Conservation (phyloP, 2,113 vertebrate species). For the Chionodraco myersi region DNA sequence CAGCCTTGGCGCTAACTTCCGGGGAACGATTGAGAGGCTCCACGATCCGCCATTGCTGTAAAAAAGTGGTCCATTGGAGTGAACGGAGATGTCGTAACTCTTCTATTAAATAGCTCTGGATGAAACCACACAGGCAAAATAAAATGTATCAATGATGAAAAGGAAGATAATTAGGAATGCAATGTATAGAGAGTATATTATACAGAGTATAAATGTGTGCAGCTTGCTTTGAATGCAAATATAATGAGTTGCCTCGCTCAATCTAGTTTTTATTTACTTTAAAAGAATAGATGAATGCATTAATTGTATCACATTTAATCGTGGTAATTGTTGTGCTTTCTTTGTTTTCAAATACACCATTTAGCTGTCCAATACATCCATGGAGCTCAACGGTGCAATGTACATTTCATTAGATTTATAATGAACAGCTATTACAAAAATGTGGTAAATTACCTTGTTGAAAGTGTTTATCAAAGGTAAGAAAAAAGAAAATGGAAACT, state of each 20-base stretch:
- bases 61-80: too few species aligned
- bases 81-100: too few species aligned
- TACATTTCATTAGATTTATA: constrained; percentile 1
- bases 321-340: constrained; percentile 8
- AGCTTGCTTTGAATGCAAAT: neutral
- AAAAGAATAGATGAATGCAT: constrained; percentile 16
- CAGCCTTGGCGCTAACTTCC: too few species aligned
- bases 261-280: constrained; percentile 31
- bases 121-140: too few species aligned
- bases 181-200: neutral
- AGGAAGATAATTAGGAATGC: too few species aligned
- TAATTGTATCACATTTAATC: constrained; percentile 33
- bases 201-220: neutral
- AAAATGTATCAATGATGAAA: too few species aligned
- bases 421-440: neutral
- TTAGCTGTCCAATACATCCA: neutral
- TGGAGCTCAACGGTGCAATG: neutral
- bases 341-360: constrained; percentile 6
- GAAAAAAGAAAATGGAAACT: constrained; percentile 23
- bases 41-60: too few species aligned
- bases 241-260: constrained; percentile 3
- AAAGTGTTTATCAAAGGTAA: constrained; percentile 14
- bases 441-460: neutral
- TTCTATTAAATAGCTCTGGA: too few species aligned
- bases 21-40: too few species aligned